Evolutionary conservation across 2,797 vertebrate species (phyloP), one percentile per base, ranked within the genome.

Genomic region (Podargus strigoides): DNA sequence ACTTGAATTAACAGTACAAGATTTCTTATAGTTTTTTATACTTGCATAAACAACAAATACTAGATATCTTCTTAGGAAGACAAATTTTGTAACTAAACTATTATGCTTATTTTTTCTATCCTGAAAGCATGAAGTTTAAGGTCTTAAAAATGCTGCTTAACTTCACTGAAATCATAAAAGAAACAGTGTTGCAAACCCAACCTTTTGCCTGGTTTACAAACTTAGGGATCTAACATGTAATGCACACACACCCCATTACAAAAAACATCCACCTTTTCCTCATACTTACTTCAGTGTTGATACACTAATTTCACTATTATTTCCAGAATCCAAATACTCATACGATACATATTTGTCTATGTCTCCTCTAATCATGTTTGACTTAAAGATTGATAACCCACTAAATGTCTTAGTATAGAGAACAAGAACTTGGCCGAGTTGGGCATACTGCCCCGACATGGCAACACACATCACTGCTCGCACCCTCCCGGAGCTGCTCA

Each of bases 401-500:
- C 19, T 27, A 28, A 19, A 14, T 13, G 16, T 60, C 55, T 53
- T 30, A 17, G 17, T 22, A 1, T 4, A 6, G 56, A 67, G 30
- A 49, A 47, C 4, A 22, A 26, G 34, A 37, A 7, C 14, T 9
- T 11, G 50, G 34, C 8, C 14, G 12, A 32, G 32, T 19, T 6
- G 0, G 42, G 15, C 23, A 10, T 4, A 10, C 4, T 21, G 49
- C 49, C 41, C 42, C 32, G 12, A 4, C 37, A 27, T 0, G 0
- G 34, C 53, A 41, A 16, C 0, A 2, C 15, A 4, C 23, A 3
- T 12, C 20, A 1, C 1, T 27, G 53, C 28, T 56, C 6, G 27
- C 20, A 0, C 46, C 10, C 22, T n/a, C 26, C 52, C 34, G 9
- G 62, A 27, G 36, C 1, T 36, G 55, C 68, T 52, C 5, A 1